Evolutionary conservation across 2,888 invertebrate genomes (phyloP).

Genomic region (Eledone cirrhosa): DNA sequence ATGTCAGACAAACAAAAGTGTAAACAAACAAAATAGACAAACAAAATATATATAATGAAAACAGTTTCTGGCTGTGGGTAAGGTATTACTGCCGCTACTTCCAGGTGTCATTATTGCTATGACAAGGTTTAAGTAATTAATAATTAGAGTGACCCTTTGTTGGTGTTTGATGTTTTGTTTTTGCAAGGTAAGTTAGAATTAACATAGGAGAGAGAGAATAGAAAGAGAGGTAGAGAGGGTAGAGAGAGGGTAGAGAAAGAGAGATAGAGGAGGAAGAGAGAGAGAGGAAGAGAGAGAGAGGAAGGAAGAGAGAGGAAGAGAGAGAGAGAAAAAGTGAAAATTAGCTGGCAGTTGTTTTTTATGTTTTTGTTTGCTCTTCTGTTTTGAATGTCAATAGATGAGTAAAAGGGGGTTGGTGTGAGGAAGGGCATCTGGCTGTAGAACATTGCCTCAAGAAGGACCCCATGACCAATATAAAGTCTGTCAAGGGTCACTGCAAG

Average conservation of each 20-base stretch:
- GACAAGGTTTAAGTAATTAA: too few species aligned
- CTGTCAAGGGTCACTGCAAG: not conserved
- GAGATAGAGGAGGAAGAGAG: not conserved
- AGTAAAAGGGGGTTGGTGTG: not conserved
- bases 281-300: not conserved
- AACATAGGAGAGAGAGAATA: not conserved
- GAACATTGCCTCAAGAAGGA: too few species aligned
- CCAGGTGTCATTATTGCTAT: too few species aligned
- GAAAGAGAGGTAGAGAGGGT: not conserved
- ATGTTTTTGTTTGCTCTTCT: not conserved
- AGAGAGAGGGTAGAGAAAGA: not conserved
- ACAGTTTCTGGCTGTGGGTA: too few species aligned
- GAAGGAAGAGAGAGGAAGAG: not conserved
- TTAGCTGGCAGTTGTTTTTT: not conserved
- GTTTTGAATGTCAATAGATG: not conserved
- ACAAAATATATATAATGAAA: too few species aligned
- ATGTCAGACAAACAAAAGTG: too few species aligned
- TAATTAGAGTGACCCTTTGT: too few species aligned
- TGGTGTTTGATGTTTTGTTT: too few species aligned
- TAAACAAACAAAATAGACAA: too few species aligned
- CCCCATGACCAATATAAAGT: too few species aligned
- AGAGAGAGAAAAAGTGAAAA: not conserved
- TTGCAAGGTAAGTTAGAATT: not conserved
- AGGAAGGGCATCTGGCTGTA: too few species aligned
- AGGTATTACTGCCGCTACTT: too few species aligned